Percentiles rank a stretch among this genome's conserved stretches.
These are phyloP conservation scores for Trinorchestia longiramus DNA, from an alignment of 1,140 invertebrate genomes.

Conservation along the genomic window DNA sequence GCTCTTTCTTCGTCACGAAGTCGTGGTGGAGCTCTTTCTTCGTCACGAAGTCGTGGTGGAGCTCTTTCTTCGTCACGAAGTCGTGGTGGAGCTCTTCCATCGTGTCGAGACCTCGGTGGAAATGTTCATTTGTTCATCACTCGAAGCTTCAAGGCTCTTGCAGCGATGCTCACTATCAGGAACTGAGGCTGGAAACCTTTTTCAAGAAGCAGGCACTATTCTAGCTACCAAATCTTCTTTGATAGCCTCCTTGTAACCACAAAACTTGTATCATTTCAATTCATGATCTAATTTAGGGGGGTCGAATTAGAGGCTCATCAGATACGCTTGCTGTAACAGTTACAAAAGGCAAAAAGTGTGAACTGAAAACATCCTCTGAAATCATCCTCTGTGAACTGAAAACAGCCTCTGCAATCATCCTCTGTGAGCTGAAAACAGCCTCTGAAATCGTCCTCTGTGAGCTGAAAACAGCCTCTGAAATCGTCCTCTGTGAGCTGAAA, in stretches of 20 bases:
- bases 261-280: neutral
- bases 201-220: neutral
- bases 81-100: too few species aligned
- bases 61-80: too few species aligned
- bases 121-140: neutral
- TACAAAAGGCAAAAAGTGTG: neutral
- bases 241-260: neutral
- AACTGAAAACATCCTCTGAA: neutral
- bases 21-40: too few species aligned
- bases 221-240: neutral
- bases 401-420: too few species aligned
- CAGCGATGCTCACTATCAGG: neutral
- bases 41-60: too few species aligned
- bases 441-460: too few species aligned
- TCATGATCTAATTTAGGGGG: neutral
- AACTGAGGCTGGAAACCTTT: neutral
- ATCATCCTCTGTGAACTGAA: too few species aligned
- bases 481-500: too few species aligned
- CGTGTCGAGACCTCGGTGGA: too few species aligned
- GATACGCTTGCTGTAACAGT: neutral
- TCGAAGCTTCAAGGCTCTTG: neutral
- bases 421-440: neutral
- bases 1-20: too few species aligned
- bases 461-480: too few species aligned
- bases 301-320: neutral